Evolutionary conservation across 2,797 vertebrate genomes (phyloP).

Genomic region (Agapornis canus): DNA sequence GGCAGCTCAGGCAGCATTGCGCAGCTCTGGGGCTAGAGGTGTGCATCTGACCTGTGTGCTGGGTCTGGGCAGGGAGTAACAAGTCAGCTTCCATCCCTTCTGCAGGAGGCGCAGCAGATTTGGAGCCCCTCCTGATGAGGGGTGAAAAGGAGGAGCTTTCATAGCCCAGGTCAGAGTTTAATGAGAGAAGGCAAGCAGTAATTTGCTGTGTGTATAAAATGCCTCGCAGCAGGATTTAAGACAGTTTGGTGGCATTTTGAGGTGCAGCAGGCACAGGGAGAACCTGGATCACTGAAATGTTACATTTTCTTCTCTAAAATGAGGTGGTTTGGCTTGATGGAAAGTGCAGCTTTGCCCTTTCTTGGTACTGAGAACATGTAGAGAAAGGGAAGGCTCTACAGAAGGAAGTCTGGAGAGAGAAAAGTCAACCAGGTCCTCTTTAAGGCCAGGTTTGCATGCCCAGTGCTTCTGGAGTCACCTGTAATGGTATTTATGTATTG

Average conservation of each 20-base stretch:
- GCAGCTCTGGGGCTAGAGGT: not conserved
- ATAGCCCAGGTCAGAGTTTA: not conserved
- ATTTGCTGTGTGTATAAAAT: constrained; percentile 1
- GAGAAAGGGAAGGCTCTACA: constrained; percentile 7
- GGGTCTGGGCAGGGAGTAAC: not conserved
- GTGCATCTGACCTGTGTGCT: not conserved
- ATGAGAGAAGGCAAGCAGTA: constrained; percentile 39
- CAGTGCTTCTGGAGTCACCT: not conserved
- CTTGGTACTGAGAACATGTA: constrained; percentile 34
- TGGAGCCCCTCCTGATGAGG: not conserved
- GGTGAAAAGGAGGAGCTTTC: constrained; percentile 17
- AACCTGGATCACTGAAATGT: not conserved
- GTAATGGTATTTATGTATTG: not conserved
- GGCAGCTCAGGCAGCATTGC: not conserved
- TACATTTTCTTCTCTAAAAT: not conserved
- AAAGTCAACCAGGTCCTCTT: not conserved
- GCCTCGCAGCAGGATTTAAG: not conserved
- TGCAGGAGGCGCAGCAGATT: not conserved
- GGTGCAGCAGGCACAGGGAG: not conserved
- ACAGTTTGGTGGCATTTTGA: not conserved
- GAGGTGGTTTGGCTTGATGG: constrained; percentile 16
- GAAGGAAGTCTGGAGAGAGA: not conserved
- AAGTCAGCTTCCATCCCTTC: not conserved
- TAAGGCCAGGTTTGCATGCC: not conserved
- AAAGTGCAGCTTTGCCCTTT: constrained; percentile 52